Percentiles rank a stretch among this genome's conserved stretches.
These are phyloP conservation scores for Tragelaphus buxtoni DNA, from an alignment of 2,113 vertebrate genomes.

Conservation along the genomic window DNA sequence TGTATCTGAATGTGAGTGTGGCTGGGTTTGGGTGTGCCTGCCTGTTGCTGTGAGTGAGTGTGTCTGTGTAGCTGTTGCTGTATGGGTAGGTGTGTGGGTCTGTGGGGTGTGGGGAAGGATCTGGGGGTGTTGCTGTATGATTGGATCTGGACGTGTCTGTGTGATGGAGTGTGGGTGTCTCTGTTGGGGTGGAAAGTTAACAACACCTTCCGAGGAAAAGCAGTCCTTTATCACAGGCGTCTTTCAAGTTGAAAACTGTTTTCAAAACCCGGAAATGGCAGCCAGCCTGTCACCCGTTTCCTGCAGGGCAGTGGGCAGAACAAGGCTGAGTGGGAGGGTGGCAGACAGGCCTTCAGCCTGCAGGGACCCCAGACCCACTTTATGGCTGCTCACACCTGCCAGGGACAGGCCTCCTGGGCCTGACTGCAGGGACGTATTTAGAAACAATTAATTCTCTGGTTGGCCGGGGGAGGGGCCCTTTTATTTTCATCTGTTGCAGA, in stretches of 20 bases:
- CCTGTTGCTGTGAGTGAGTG: background rate
- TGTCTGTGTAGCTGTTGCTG: background rate
- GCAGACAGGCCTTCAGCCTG: background rate
- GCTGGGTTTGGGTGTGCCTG: background rate
- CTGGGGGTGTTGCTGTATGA: background rate
- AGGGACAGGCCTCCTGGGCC: background rate
- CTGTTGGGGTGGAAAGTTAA: background rate
- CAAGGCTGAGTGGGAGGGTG: background rate
- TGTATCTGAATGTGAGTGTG: background rate
- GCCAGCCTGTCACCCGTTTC: slow-evolving; percentile 20
- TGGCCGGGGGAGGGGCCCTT: background rate
- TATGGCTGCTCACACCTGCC: slow-evolving; percentile 29
- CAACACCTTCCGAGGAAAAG: background rate
- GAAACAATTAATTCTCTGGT: slow-evolving; percentile 38
- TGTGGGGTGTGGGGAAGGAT: background rate
- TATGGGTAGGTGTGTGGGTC: background rate
- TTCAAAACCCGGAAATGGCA: slow-evolving; percentile 68
- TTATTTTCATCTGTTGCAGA: slow-evolving; percentile 60
- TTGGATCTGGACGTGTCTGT: background rate
- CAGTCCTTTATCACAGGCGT: background rate
- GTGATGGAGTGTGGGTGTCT: background rate
- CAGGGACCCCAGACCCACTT: slow-evolving; percentile 10
- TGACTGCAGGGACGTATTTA: slow-evolving; percentile 41
- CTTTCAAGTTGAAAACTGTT: slow-evolving; percentile 60
- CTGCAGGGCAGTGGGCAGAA: background rate